Evolutionary conservation across 2,797 vertebrate genomes (phyloP), one percentile per base, ranked within the genome.

Genomic region (Odontamblyopus lacepedii): DNA sequence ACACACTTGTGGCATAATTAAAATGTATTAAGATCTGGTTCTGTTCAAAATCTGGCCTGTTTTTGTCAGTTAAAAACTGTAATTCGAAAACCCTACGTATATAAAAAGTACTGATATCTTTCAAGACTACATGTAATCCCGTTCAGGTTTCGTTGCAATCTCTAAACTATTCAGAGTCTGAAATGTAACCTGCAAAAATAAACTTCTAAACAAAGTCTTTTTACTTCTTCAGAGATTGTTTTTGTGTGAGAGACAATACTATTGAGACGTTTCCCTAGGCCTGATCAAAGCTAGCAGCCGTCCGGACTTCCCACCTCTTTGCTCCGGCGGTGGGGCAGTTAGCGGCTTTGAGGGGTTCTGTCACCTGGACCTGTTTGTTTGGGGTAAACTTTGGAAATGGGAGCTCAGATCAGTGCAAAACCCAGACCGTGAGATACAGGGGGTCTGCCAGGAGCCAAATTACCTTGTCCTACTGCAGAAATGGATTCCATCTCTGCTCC

Each of bases 401-500:
- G 59, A 26, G 64, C 72, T 18, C 80, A 81, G 79, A 88, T 75
- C 69, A 69, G 79, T 81, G 70, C 69, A 75, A 76, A 74, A 77
- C 80, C 81, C 77, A 80, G 85, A 85, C 83, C 77, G 69, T 72
- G 74, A 83, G 83, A 82, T 82, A 80, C 76, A 61, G 53, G 78
- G 68, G 64, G 70, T 13, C 78, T 83, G 78, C 84, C 84, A 84
- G 79, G 75, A 61, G 85, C 88, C 80, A 86, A 87, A 91, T 91
- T 85, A 85, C 86, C 78, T 85, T 67, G 84, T 91, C 87, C 87
- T 79, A 72, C 85, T 63, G 70, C 85, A 83, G 86, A 85, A 87
- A 90, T 89, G 83, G 87, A 89, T 91, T 90, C 84, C 70, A 85
- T 90, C 85, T 90, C 81, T 35, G 55, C 77, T 83, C 82, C 50